These are phyloP conservation scores for Drosophila neonasuta DNA, from an alignment of 2,888 invertebrate species.

Conservation along the genomic window DNA sequence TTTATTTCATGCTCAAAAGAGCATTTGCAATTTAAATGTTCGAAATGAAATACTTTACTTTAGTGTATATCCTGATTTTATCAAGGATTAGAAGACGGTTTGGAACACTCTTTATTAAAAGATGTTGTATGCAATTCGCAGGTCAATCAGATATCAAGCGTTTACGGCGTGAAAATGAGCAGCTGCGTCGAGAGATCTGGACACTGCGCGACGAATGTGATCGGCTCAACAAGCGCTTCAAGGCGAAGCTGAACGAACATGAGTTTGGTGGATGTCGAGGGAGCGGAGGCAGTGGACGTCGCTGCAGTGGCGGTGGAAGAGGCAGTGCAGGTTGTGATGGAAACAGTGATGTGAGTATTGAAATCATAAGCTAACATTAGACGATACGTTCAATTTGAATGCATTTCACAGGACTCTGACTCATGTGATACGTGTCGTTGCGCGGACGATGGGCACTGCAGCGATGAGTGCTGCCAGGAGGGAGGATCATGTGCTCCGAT, in stretches of 20 bases:
- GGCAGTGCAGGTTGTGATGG: slow-evolving; percentile 74
- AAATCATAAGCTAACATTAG: background rate
- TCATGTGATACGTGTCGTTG: slow-evolving; percentile 81
- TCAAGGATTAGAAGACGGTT: no score
- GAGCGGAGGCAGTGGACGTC: slow-evolving; percentile 69
- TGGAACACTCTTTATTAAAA: no score
- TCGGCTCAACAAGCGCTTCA: slow-evolving; percentile 90
- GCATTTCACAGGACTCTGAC: slow-evolving; percentile 77
- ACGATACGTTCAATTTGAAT: background rate
- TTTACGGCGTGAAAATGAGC: slow-evolving; percentile 93
- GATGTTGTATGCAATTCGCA: slow-evolving; percentile 75
- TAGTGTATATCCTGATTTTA: no score
- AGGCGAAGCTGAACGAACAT: slow-evolving; percentile 82
- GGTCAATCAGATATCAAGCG: slow-evolving; percentile 95
- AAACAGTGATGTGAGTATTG: slow-evolving; percentile 77
- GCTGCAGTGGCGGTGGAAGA: slow-evolving; percentile 65
- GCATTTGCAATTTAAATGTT: no score
- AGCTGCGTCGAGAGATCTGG: slow-evolving; percentile 93
- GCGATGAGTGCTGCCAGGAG: slow-evolving; percentile 76
- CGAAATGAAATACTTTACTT: no score
- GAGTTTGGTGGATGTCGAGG: slow-evolving; percentile 72
- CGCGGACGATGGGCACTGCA: slow-evolving; percentile 71
- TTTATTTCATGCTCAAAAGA: no score
- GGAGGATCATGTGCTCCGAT: slow-evolving; percentile 68
- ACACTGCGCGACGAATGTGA: slow-evolving; percentile 94